These are phyloP conservation scores for Mystacides longicornis DNA, from an alignment of 2,888 invertebrate genomes.

Conservation along the genomic window DNA sequence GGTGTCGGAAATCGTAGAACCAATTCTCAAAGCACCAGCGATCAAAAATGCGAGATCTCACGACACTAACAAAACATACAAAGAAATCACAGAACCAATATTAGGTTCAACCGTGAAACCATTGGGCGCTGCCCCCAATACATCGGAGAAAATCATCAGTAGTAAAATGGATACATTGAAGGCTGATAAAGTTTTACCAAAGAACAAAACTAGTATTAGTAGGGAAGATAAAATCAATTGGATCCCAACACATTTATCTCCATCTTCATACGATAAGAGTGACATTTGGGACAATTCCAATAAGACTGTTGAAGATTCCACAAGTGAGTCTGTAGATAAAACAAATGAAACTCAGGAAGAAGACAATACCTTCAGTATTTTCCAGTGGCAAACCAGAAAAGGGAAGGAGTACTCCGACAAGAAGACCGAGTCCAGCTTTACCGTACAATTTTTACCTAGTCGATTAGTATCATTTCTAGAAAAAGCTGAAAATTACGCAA, in stretches of 20 bases:
- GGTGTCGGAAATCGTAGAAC: constrained; percentile 62
- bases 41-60: constrained; percentile 48
- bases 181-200: constrained; percentile 11
- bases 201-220: constrained; percentile 6
- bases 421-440: constrained; percentile 39
- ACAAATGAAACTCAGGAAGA: constrained; percentile 32
- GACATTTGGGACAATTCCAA: constrained; percentile 21
- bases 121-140: constrained; percentile 2
- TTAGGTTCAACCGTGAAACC: constrained; percentile 42
- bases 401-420: constrained; percentile 24
- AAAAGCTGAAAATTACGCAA: constrained; percentile 73
- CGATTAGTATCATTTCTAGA: constrained; percentile 71
- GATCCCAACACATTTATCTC: constrained; percentile 31
- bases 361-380: constrained; percentile 23
- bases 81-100: constrained; percentile 62
- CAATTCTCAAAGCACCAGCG: constrained; percentile 58
- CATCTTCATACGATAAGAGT: constrained; percentile 25
- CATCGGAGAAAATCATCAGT: constrained; percentile 5
- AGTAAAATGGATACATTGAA: constrained; percentile 22
- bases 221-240: constrained; percentile 28
- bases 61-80: constrained; percentile 34
- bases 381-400: constrained; percentile 23
- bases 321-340: constrained; percentile 33
- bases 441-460: constrained; percentile 73
- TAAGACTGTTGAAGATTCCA: background rate